A percentile compares a stretch with the other conserved stretches of the same genome.
These are phyloP conservation scores for Daphoenositta chrysoptera DNA, from an alignment of 2,113 vertebrate genomes.

Conservation along the genomic window DNA sequence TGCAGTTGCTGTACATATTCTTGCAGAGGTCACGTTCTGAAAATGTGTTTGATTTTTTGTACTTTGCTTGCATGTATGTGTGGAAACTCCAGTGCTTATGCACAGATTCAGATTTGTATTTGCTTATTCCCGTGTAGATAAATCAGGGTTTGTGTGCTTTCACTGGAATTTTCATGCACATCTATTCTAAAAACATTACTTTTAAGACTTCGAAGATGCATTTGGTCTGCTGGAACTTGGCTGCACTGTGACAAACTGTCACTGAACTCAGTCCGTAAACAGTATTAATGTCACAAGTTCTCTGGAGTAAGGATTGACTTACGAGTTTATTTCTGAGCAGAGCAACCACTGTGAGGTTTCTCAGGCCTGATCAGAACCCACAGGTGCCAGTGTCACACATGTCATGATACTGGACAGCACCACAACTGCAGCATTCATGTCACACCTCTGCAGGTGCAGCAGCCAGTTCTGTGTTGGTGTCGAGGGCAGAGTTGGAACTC, in stretches of 20 bases:
- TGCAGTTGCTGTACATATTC: constrained; percentile 51
- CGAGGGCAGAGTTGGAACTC: neutral
- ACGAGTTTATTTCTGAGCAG: neutral
- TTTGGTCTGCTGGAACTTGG: neutral
- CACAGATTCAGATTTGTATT: constrained; percentile 7
- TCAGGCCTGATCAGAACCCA: neutral
- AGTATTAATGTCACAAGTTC: neutral
- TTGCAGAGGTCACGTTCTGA: constrained; percentile 17
- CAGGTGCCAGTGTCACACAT: fast-evolving
- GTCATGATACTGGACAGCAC: neutral
- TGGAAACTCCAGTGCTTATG: constrained; percentile 38
- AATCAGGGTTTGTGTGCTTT: constrained; percentile 15
- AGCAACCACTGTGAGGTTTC: neutral
- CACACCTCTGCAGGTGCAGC: neutral
- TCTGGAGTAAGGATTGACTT: neutral
- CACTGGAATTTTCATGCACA: constrained; percentile 40
- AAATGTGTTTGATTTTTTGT: constrained; percentile 19
- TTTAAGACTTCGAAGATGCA: neutral
- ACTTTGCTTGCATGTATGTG: constrained; percentile 36
- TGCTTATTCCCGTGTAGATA: neutral
- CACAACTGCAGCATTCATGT: neutral
- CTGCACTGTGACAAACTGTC: neutral
- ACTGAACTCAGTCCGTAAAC: neutral
- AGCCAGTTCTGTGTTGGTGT: neutral
- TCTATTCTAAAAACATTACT: neutral